These are phyloP conservation scores for Ypsolopha sequella DNA, from an alignment of 2,888 invertebrate species.

Conservation along the genomic window DNA sequence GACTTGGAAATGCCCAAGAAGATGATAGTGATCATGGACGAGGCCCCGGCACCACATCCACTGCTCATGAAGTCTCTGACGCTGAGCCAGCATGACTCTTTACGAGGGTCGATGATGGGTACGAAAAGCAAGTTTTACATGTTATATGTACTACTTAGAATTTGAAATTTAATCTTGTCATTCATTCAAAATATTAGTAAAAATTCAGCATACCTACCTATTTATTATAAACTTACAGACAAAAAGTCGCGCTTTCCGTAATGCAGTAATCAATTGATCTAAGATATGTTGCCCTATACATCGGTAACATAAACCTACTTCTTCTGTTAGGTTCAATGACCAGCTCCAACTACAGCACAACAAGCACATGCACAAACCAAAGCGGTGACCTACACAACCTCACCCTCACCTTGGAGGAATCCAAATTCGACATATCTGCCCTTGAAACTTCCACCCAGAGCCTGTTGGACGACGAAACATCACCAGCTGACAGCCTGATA, in stretches of 20 bases:
- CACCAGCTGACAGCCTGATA: slow-evolving; percentile 84
- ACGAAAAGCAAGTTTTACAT: slow-evolving; percentile 7
- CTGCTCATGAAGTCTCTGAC: slow-evolving; percentile 61
- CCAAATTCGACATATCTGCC: slow-evolving; percentile 82
- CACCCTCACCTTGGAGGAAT: slow-evolving; percentile 77
- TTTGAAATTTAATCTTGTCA: too few relatives aligned
- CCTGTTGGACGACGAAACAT: slow-evolving; percentile 85
- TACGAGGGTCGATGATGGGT: slow-evolving; percentile 61
- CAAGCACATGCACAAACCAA: slow-evolving; percentile 61
- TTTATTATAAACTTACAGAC: too few relatives aligned
- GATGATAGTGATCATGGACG: slow-evolving; percentile 53
- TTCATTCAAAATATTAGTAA: too few relatives aligned
- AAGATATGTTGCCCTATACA: too few relatives aligned
- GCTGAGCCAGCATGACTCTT: slow-evolving; percentile 52
- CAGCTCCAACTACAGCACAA: slow-evolving; percentile 64
- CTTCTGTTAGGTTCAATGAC: slow-evolving; percentile 54
- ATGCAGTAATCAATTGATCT: too few relatives aligned
- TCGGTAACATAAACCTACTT: neutral
- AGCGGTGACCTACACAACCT: slow-evolving; percentile 64
- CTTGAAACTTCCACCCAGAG: slow-evolving; percentile 76
- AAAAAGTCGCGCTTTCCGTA: too few relatives aligned
- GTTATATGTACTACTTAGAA: too few relatives aligned
- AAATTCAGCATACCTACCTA: too few relatives aligned
- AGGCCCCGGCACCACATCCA: slow-evolving; percentile 55
- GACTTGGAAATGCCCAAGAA: slow-evolving; percentile 41